These are phyloP conservation scores for Sus cebifrons DNA, from an alignment of 2,797 vertebrate species.

Conservation along the genomic window DNA sequence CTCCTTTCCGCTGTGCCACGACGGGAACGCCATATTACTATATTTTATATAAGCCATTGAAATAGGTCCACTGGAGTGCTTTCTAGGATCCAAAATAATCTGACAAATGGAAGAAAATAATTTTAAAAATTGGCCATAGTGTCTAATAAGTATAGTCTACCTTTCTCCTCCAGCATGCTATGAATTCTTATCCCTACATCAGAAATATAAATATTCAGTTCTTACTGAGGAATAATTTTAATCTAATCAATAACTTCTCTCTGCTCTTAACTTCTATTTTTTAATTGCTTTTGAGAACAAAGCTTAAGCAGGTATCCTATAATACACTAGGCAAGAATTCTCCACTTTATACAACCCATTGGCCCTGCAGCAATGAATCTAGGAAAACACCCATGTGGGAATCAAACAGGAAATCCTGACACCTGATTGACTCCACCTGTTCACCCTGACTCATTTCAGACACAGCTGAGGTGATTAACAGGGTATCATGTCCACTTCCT, in stretches of 20 bases:
- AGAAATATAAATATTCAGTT: conserved; percentile 8
- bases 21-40: too few species aligned
- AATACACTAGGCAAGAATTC: neutral
- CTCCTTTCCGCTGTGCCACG: too few species aligned
- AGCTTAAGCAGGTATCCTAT: neutral
- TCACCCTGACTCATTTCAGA: conserved; percentile 60
- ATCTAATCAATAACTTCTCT: neutral
- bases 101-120: neutral
- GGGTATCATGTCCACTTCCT: conserved; percentile 74
- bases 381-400: conserved; percentile 47
- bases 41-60: conserved; percentile 22
- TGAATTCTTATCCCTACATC: neutral
- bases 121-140: neutral
- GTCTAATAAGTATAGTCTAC: neutral
- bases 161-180: neutral
- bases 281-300: conserved; percentile 26
- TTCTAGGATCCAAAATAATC: neutral
- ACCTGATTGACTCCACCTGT: conserved; percentile 78
- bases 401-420: conserved; percentile 76
- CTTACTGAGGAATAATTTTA: neutral
- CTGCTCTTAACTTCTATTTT: neutral
- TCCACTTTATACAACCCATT: neutral
- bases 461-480: conserved; percentile 75
- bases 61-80: neutral
- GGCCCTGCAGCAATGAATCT: neutral